Conservation (phyloP, 2,113 vertebrate genomes). For the Eulemur macaco region DNA sequence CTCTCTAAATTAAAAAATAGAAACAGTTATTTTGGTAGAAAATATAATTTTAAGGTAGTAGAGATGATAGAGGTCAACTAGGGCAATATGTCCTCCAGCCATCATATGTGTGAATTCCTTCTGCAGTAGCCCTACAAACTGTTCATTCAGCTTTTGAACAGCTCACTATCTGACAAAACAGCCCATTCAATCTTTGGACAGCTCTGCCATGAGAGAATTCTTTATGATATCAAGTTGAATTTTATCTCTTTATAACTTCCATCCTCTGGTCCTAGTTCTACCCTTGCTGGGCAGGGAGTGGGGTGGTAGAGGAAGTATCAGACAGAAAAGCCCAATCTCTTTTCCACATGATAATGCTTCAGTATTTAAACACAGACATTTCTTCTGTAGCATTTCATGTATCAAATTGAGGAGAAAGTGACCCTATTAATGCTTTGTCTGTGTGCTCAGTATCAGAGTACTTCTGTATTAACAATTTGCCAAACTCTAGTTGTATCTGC, state of each 20-base stretch:
- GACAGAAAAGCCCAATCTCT: neutral
- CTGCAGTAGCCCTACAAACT: neutral
- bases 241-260: neutral
- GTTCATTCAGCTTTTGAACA: neutral
- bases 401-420: neutral
- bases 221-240: neutral
- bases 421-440: neutral
- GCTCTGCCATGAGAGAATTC: neutral
- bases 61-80: neutral
- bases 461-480: neutral
- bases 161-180: neutral
- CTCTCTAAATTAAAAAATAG: conserved; percentile 77
- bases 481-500: neutral
- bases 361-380: neutral
- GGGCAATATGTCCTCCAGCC: neutral
- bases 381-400: neutral
- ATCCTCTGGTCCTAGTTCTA: neutral
- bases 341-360: neutral
- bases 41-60: neutral
- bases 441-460: neutral
- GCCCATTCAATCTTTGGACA: neutral
- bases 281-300: neutral
- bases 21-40: conserved; percentile 22
- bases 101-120: neutral
- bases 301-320: neutral